phyloP scores from a whole-genome alignment of 2,113 vertebrate genomes.

The Pycnonotus jocosus region DNA sequence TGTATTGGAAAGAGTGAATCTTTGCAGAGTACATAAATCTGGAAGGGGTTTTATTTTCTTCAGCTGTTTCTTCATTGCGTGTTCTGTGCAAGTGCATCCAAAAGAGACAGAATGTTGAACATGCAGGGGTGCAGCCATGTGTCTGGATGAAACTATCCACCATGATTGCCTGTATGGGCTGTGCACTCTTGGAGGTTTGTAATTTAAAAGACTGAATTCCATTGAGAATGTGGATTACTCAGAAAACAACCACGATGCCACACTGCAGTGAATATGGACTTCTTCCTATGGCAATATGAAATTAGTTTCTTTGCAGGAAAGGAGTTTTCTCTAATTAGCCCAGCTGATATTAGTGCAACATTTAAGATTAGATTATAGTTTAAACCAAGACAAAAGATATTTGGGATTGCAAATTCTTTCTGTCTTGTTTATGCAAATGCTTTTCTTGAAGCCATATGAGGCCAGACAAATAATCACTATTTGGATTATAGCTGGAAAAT shows the following conservation, averaged over 20 bases:
- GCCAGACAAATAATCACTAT: background rate
- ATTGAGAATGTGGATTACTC: background rate
- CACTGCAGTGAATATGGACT: background rate
- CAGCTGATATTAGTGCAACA: background rate
- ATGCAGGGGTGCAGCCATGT: background rate
- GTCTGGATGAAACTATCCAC: background rate
- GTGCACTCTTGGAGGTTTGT: background rate
- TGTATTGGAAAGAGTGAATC: background rate
- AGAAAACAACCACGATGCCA: background rate
- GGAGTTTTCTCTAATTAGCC: background rate
- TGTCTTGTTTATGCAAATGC: background rate
- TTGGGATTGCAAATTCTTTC: background rate
- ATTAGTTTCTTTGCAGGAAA: background rate
- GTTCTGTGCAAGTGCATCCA: background rate
- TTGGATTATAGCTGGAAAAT: background rate
- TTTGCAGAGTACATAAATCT: background rate
- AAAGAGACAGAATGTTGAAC: background rate
- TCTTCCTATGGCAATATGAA: background rate
- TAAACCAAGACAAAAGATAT: background rate
- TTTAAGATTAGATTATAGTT: background rate
- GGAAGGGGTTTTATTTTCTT: background rate
- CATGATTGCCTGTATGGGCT: background rate
- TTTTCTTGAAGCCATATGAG: background rate
- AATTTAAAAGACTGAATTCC: background rate
- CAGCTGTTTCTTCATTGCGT: background rate